Evolutionary conservation across 2,113 vertebrate species (phyloP).

Genomic region (Paracanthobrama guichenoti): DNA sequence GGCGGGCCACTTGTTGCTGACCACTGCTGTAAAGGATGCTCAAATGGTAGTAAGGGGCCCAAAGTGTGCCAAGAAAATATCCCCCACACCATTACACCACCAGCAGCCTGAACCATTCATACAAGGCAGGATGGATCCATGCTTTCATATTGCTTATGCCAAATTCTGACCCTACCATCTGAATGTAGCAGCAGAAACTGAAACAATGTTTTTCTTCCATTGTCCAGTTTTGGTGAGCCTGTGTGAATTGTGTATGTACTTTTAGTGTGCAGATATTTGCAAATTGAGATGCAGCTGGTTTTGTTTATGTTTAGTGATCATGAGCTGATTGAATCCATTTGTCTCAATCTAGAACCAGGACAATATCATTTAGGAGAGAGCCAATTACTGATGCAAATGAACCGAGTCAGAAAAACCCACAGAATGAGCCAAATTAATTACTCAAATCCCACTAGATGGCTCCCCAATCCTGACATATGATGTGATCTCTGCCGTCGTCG

Average conservation of each 20-base stretch:
- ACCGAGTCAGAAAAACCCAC: neutral
- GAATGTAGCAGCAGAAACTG: too few relatives aligned
- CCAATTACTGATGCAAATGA: slow-evolving; percentile 16
- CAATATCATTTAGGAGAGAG: neutral
- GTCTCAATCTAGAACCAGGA: neutral
- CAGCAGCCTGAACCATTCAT: too few relatives aligned
- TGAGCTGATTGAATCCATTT: neutral
- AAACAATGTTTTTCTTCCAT: too few relatives aligned
- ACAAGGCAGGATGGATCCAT: too few relatives aligned
- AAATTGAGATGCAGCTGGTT: neutral
- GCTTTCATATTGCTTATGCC: too few relatives aligned
- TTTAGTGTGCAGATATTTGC: neutral
- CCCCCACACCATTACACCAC: too few relatives aligned
- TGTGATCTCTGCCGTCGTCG: neutral
- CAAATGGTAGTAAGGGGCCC: too few relatives aligned
- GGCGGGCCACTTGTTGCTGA: too few relatives aligned
- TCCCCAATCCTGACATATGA: slow-evolving; percentile 17
- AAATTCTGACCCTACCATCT: too few relatives aligned
- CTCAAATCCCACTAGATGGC: slow-evolving; percentile 26
- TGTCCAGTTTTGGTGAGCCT: too few relatives aligned
- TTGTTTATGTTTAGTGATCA: neutral
- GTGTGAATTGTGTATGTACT: neutral
- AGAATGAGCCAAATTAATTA: slow-evolving; percentile 16
- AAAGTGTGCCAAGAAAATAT: too few relatives aligned
- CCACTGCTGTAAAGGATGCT: too few relatives aligned